Conservation (phyloP, 2,113 vertebrate species). For the Peromyscus leucopus region DNA sequence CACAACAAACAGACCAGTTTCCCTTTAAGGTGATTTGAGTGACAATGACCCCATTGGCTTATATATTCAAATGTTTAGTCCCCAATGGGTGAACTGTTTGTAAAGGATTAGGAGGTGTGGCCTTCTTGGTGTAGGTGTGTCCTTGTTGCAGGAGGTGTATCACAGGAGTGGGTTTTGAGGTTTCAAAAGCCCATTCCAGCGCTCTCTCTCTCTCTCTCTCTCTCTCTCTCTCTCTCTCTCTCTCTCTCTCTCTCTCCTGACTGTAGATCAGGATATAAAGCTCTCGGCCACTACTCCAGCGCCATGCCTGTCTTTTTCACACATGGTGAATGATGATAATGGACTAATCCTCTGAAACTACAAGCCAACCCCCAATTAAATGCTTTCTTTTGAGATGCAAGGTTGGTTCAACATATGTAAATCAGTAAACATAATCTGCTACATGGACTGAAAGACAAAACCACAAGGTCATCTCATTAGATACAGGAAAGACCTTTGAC, state of each 20-base stretch:
- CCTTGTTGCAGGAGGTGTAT: background rate
- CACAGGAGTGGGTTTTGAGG: background rate
- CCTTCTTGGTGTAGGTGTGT: background rate
- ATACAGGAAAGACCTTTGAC: background rate
- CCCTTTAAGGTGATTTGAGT: background rate
- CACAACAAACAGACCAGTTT: background rate
- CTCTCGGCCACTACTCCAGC: background rate
- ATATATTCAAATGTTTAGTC: background rate
- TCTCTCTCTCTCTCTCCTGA: background rate
- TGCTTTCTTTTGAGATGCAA: background rate
- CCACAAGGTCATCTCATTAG: background rate
- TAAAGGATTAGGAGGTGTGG: background rate
- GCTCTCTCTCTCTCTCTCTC: background rate
- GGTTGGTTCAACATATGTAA: background rate
- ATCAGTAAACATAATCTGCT: background rate
- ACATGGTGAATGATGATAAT: background rate
- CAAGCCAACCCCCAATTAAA: background rate
- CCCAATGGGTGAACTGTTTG: background rate
- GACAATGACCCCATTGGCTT: background rate
- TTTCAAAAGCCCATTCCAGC: background rate
- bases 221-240: background rate
- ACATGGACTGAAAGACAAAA: background rate
- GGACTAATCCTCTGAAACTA: background rate
- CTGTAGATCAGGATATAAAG: background rate
- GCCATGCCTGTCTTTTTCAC: background rate